Conservation (phyloP, 2,888 invertebrate genomes). For the Tenthredo mesomela region DNA sequence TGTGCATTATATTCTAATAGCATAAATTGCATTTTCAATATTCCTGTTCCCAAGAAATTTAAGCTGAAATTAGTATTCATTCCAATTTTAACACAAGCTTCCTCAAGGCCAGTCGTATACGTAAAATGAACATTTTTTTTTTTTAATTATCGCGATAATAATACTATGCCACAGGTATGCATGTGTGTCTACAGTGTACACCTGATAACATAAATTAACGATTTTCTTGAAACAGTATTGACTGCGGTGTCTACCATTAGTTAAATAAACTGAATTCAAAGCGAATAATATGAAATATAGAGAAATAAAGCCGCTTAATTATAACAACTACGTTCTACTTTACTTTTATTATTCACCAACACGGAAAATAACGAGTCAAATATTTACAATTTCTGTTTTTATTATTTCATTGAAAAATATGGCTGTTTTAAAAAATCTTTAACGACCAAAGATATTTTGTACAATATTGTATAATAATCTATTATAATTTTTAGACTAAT, state of each 20-base stretch:
- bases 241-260: background rate
- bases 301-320: background rate
- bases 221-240: background rate
- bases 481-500: constrained; percentile 26
- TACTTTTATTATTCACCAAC: background rate
- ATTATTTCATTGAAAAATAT: constrained; percentile 47
- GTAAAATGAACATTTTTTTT: background rate
- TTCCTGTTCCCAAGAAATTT: background rate
- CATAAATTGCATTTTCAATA: background rate
- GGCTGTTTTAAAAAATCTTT: background rate
- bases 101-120: background rate
- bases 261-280: background rate
- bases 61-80: background rate
- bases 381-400: constrained; percentile 26
- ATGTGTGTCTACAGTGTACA: background rate
- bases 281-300: background rate
- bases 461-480: constrained; percentile 19
- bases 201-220: background rate
- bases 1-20: background rate
- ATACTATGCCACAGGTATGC: background rate
- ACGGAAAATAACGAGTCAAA: constrained; percentile 17
- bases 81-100: background rate
- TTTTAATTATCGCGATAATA: background rate
- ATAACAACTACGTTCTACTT: background rate
- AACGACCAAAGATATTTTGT: constrained; percentile 27